Evolutionary conservation across 2,113 vertebrate genomes (phyloP).

Genomic region (Deroptyus accipitrinus): DNA sequence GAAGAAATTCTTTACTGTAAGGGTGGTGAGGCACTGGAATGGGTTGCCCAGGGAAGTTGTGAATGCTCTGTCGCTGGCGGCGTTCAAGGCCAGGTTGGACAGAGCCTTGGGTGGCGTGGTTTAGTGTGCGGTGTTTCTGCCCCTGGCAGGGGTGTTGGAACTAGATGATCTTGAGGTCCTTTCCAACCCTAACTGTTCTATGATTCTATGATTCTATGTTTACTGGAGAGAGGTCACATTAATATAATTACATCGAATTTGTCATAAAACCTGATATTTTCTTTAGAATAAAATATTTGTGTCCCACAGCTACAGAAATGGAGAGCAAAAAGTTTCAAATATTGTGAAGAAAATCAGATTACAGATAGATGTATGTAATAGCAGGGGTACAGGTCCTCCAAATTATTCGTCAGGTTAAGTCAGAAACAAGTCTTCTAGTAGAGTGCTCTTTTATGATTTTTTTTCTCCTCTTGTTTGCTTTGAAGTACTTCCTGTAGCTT

Average conservation of each 20-base stretch:
- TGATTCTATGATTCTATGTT: neutral
- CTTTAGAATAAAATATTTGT: neutral
- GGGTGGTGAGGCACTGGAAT: no score
- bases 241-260: neutral
- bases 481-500: conserved; percentile 48
- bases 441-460: neutral
- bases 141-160: no score
- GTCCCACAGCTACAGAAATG: neutral
- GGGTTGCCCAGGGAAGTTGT: no score
- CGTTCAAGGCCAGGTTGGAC: no score
- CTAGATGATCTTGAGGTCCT: no score
- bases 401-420: neutral
- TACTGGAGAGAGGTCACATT: neutral
- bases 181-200: no score
- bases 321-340: neutral
- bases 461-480: neutral
- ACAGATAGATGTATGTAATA: neutral
- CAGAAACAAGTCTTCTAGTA: neutral
- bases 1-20: no score
- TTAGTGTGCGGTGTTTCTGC: no score
- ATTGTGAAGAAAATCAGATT: neutral
- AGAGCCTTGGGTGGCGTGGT: no score
- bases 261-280: neutral
- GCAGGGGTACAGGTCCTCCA: neutral
- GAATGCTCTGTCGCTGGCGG: no score